Conservation (phyloP, 35 echinoderm and acorn worm genomes). For the Apostichopus parvimensis region DNA sequence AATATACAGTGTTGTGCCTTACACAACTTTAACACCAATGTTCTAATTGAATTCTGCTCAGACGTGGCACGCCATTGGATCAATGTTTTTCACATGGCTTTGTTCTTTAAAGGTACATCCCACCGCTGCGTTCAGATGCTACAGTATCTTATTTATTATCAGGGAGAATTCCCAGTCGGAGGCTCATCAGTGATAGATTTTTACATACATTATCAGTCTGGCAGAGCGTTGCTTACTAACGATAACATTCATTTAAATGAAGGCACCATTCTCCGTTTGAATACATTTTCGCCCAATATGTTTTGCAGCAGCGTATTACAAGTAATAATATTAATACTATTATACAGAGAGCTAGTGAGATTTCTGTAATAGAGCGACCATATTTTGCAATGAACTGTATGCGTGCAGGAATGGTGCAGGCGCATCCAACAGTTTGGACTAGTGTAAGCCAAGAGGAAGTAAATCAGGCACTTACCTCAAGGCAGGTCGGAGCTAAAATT, state of each 20-base stretch:
- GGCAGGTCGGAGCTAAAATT: not conserved
- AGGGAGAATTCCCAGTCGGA: not conserved
- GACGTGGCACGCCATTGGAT: not conserved
- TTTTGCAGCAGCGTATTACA: not conserved
- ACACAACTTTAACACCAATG: not conserved
- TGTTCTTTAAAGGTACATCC: not conserved
- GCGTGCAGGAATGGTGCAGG: not conserved
- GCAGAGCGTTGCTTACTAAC: not conserved
- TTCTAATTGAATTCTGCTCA: not conserved
- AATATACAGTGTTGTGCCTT: not conserved
- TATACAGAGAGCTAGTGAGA: not conserved
- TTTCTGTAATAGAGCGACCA: not conserved
- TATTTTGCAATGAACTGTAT: not conserved
- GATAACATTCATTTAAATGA: not conserved
- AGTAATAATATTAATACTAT: not conserved
- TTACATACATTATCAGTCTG: not conserved
- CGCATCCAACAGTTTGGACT: constrained; percentile 3
- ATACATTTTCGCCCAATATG: not conserved
- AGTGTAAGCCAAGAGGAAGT: not conserved
- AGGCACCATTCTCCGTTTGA: not conserved
- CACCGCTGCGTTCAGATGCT: not conserved
- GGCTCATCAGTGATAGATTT: not conserved
- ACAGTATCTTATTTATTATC: not conserved
- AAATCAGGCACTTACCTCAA: not conserved
- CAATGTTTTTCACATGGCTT: constrained; percentile 9